These are phyloP conservation scores for Eclectus roratus DNA, from an alignment of 2,113 vertebrate genomes.

Conservation along the genomic window DNA sequence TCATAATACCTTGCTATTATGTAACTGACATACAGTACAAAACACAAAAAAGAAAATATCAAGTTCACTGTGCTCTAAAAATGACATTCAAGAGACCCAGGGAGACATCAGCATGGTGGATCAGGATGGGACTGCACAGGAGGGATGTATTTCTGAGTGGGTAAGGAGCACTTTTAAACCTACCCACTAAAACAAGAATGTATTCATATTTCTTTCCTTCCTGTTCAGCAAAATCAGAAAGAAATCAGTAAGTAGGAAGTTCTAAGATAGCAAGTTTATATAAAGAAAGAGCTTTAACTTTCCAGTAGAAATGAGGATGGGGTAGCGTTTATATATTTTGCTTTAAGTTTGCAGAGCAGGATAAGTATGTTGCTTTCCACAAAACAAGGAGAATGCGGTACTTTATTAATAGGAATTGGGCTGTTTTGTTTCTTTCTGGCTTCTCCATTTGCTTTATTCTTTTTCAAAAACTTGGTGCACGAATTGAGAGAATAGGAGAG, in stretches of 20 bases:
- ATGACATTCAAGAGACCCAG: background rate
- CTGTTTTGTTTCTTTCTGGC: background rate
- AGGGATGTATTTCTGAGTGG: background rate
- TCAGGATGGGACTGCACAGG: background rate
- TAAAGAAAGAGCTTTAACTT: background rate
- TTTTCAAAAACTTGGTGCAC: background rate
- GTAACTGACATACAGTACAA: background rate
- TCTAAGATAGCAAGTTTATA: background rate
- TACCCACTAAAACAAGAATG: background rate
- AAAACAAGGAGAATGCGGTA: background rate
- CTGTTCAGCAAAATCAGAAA: background rate
- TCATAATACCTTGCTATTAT: background rate
- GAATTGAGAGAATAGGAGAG: background rate
- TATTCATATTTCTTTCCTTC: background rate
- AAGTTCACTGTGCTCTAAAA: background rate
- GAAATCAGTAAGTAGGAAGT: background rate
- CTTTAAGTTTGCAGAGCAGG: background rate
- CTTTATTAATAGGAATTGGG: background rate
- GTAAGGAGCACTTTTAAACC: background rate
- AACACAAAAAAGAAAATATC: background rate
- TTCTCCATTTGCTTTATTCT: background rate
- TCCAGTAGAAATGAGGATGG: background rate
- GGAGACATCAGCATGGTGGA: background rate
- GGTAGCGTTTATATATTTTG: background rate
- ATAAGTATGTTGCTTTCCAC: background rate